Conservation (phyloP, 1,140 invertebrate genomes). For the Colletes latitarsis region DNA sequence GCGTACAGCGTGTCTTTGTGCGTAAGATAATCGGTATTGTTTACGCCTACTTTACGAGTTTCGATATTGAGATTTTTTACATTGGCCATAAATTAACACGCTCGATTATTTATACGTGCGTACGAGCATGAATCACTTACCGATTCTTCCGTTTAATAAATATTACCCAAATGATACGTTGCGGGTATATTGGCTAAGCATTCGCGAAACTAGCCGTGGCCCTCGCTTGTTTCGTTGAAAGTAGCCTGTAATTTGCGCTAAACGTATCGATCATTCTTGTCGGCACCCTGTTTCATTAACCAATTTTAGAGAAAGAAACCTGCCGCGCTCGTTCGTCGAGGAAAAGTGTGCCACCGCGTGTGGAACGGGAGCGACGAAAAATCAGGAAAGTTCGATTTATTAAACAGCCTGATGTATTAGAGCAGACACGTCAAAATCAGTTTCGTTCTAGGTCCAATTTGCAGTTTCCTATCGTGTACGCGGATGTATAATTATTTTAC, state of each 20-base stretch:
- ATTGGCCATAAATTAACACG: too few species aligned
- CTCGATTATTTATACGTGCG: too few species aligned
- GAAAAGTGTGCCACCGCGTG: not conserved
- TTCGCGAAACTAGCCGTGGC: not conserved
- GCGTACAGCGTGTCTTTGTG: too few species aligned
- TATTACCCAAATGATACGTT: not conserved
- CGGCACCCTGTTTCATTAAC: constrained; percentile 17
- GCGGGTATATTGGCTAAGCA: not conserved
- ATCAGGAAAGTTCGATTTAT: constrained; percentile 29
- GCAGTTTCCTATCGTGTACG: too few species aligned
- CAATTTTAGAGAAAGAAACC: constrained; percentile 17
- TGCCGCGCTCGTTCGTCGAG: not conserved
- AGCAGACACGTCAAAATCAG: too few species aligned
- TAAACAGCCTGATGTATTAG: not conserved
- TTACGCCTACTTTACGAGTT: too few species aligned
- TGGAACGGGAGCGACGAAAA: constrained; percentile 9
- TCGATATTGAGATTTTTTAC: too few species aligned
- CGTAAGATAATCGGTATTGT: too few species aligned
- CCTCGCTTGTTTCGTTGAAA: not conserved
- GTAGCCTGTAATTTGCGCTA: constrained; percentile 18
- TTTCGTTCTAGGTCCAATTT: too few species aligned
- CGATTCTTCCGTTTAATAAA: not conserved
- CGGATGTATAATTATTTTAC: too few species aligned
- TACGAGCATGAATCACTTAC: not conserved
- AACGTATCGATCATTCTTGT: constrained; percentile 41